These are phyloP conservation scores for Apodemus sylvaticus DNA, from an alignment of 2,113 vertebrate species.

Conservation along the genomic window DNA sequence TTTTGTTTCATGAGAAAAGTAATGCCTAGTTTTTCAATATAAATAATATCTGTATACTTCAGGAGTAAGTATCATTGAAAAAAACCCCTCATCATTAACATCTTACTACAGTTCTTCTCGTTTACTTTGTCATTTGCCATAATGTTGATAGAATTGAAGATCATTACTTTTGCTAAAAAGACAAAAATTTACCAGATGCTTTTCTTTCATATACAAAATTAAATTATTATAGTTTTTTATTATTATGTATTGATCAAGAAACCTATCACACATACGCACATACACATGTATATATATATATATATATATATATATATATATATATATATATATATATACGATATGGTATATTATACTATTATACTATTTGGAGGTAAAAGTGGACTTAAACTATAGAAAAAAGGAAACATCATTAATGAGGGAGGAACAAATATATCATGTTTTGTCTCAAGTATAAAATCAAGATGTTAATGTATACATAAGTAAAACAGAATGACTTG, in stretches of 20 bases:
- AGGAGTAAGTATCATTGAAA: neutral
- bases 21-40: neutral
- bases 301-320: neutral
- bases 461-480: neutral
- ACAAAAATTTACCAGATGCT: neutral
- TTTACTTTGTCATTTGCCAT: neutral
- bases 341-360: neutral
- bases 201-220: neutral
- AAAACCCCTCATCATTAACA: neutral
- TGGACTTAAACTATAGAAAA: neutral
- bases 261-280: no score
- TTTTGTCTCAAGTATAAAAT: neutral
- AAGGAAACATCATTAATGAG: no score
- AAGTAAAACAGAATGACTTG: neutral
- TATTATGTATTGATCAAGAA: neutral
- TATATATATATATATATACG: neutral
- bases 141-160: neutral
- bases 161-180: neutral
- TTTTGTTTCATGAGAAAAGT: conserved; percentile 32
- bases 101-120: neutral
- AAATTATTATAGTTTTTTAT: neutral
- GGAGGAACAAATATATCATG: neutral
- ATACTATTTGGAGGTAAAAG: neutral
- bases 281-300: no score
- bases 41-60: neutral